phyloP scores from a whole-genome alignment of 2,888 invertebrate species.

The Spialia ferax region DNA sequence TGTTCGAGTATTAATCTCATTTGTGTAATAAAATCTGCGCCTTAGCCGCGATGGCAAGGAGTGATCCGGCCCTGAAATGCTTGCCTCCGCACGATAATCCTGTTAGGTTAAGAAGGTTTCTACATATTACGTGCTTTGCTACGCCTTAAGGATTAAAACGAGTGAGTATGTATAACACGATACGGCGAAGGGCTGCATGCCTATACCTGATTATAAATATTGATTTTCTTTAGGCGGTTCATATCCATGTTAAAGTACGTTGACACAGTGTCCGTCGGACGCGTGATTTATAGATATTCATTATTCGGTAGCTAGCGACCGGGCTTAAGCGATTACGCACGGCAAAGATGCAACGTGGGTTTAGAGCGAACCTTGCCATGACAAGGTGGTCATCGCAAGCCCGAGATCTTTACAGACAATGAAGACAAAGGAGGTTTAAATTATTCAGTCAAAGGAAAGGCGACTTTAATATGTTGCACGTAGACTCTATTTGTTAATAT shows the following conservation, averaged over 20 bases:
- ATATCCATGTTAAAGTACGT: constrained; percentile 39
- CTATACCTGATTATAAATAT: constrained; percentile 47
- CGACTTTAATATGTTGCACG: constrained; percentile 71
- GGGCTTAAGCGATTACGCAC: constrained; percentile 79
- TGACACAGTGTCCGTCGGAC: constrained; percentile 29
- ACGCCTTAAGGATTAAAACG: constrained; percentile 89
- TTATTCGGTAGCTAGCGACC: constrained; percentile 64
- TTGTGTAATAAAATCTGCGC: constrained; percentile 86
- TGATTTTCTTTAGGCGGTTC: constrained; percentile 47
- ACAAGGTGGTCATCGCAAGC: constrained; percentile 85
- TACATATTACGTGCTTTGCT: constrained; percentile 90
- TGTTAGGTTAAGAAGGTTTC: constrained; percentile 92
- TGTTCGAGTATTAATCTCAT: constrained; percentile 82
- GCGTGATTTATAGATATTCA: constrained; percentile 68
- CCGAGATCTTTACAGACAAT: constrained; percentile 81
- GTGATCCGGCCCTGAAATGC: constrained; percentile 87
- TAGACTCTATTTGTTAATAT: constrained; percentile 79
- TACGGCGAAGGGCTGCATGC: constrained; percentile 59
- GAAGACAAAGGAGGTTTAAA: constrained; percentile 83
- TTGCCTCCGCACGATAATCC: constrained; percentile 89
- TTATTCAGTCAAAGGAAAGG: constrained; percentile 78
- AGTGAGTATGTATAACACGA: constrained; percentile 76
- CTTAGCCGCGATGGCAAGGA: constrained; percentile 78
- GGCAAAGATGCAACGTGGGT: constrained; percentile 84
- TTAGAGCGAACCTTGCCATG: constrained; percentile 80